Evolutionary conservation across 2,797 vertebrate genomes (phyloP).

Genomic region (Prunella strophiata): DNA sequence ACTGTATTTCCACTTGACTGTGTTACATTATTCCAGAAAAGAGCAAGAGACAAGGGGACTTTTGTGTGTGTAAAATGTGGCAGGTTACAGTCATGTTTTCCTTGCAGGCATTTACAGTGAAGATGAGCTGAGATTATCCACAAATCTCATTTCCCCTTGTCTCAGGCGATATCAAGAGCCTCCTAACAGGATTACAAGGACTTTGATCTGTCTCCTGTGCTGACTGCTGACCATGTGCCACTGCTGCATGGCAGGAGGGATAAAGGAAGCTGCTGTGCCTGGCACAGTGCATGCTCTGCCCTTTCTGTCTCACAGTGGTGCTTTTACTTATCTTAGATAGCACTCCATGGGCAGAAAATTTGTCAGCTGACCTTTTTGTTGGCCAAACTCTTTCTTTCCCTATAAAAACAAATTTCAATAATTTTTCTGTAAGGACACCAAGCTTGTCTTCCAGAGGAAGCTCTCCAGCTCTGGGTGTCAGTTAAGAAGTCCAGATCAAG

Average conservation of each 20-base stretch:
- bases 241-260: background rate
- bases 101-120: background rate
- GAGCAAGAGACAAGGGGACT: background rate
- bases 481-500: background rate
- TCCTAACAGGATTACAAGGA: slow-evolving; percentile 31
- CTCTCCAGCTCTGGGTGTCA: background rate
- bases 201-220: background rate
- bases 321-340: background rate
- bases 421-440: background rate
- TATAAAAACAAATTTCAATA: background rate
- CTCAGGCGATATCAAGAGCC: background rate
- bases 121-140: slow-evolving; percentile 17
- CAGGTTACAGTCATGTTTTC: background rate
- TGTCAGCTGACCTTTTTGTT: background rate
- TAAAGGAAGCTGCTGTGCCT: background rate
- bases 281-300: rapidly evolving
- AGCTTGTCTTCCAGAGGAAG: background rate
- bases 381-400: background rate
- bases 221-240: background rate
- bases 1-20: background rate
- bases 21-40: background rate
- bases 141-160: slow-evolving; percentile 25
- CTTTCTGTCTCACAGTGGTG: background rate
- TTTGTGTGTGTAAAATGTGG: background rate
- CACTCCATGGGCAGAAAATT: background rate